These are phyloP conservation scores for Atta colombica DNA, from an alignment of 1,140 invertebrate species.

Conservation along the genomic window DNA sequence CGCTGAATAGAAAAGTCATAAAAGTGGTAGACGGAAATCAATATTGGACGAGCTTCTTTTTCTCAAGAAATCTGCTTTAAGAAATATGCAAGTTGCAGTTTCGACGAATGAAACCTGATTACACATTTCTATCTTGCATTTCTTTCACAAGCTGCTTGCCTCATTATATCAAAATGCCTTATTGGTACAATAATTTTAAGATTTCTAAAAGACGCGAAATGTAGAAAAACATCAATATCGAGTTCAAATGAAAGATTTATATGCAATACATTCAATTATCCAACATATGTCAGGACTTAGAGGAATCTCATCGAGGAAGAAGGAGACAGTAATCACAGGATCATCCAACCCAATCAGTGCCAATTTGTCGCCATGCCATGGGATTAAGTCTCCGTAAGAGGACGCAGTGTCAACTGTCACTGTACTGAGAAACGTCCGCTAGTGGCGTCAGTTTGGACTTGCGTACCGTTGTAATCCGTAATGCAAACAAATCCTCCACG, in stretches of 20 bases:
- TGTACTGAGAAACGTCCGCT: conserved; percentile 58
- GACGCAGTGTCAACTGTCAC: conserved; percentile 65
- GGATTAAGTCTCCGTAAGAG: conserved; percentile 67
- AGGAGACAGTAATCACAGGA: conserved; percentile 48
- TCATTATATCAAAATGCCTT: conserved; percentile 11
- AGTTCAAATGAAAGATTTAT: neutral
- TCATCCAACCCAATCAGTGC: conserved; percentile 66
- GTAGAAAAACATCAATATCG: no score
- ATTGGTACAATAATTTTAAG: neutral
- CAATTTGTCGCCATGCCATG: conserved; percentile 66
- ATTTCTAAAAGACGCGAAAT: neutral
- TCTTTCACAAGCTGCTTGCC: neutral
- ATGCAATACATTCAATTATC: neutral
- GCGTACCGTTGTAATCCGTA: conserved; percentile 75
- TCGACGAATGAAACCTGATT: conserved; percentile 5
- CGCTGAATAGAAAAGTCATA: conserved; percentile 24
- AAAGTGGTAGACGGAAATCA: conserved; percentile 21
- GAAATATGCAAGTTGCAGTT: conserved; percentile 10
- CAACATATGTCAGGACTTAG: neutral
- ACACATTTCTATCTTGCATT: conserved; percentile 1
- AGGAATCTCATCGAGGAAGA: conserved; percentile 5
- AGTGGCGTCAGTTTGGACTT: conserved; percentile 20
- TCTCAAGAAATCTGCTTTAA: conserved; percentile 35
- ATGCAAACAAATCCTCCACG: conserved; percentile 76
- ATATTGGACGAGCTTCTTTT: neutral